A percentile compares a stretch with the other conserved stretches of the same genome.
Conservation (phyloP, 2,888 invertebrate species). For the Melipona bicolor region DNA sequence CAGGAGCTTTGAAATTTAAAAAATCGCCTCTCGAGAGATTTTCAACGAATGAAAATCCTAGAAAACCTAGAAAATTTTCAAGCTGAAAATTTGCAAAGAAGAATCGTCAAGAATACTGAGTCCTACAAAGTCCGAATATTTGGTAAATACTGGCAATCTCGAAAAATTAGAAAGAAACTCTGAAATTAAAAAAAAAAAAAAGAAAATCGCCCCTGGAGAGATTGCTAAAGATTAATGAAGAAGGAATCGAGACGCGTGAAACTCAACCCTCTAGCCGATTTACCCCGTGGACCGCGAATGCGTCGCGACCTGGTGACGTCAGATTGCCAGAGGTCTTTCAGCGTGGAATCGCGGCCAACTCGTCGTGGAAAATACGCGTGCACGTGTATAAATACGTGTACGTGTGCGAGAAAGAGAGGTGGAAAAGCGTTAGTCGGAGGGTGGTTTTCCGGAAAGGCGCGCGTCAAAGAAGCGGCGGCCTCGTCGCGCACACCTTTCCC, state of each 20-base stretch:
- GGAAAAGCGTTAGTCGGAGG: conserved; percentile 40
- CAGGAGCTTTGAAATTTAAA: too few species aligned
- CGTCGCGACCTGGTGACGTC: conserved; percentile 27
- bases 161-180: too few species aligned
- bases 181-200: too few species aligned
- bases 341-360: conserved; percentile 36
- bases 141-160: too few species aligned
- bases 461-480: conserved; percentile 58
- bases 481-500: conserved; percentile 54
- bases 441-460: conserved; percentile 56
- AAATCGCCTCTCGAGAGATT: too few species aligned
- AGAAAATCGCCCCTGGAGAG: too few species aligned
- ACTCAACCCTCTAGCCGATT: conserved; percentile 40
- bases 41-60: too few species aligned
- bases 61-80: too few species aligned
- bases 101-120: too few species aligned
- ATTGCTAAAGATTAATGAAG: not conserved
- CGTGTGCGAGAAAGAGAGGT: not conserved
- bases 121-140: too few species aligned
- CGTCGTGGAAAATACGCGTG: not conserved
- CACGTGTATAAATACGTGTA: not conserved
- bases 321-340: conserved; percentile 19
- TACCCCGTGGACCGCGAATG: conserved; percentile 17
- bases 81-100: too few species aligned
- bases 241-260: not conserved